Conservation (phyloP, 2,797 vertebrate species). For the Ctenochaetus hawaiiensis region DNA sequence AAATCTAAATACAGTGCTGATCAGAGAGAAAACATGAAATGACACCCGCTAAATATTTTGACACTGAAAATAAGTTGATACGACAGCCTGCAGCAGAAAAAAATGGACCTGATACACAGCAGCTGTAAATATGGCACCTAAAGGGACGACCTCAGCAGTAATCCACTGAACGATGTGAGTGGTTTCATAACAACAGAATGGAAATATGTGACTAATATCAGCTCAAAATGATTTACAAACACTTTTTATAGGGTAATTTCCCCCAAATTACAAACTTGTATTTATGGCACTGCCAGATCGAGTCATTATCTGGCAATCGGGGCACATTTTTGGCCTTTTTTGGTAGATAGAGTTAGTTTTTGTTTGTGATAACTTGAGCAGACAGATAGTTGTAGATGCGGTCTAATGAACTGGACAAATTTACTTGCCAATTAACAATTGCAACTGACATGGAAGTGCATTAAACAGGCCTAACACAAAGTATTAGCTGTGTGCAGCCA, state of each 20-base stretch:
- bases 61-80: conserved; percentile 33
- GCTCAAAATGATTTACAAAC: not conserved
- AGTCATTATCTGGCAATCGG: not conserved
- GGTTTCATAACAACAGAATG: conserved; percentile 24
- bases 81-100: conserved; percentile 9
- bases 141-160: not conserved
- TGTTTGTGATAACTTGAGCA: not conserved
- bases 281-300: not conserved
- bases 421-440: not conserved
- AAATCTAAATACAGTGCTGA: conserved; percentile 13
- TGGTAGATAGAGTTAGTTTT: not conserved
- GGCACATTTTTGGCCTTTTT: not conserved
- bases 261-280: not conserved
- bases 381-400: not conserved
- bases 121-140: conserved; percentile 1
- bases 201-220: conserved; percentile 11
- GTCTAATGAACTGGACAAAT: not conserved
- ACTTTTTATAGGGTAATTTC: not conserved
- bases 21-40: conserved; percentile 39
- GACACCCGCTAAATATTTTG: conserved; percentile 35
- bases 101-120: not conserved
- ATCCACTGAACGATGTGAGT: not conserved
- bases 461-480: too few relatives aligned
- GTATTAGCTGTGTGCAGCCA: too few relatives aligned
- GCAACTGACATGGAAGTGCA: not conserved